Conservation (phyloP, 2,797 vertebrate genomes). For the Clarias pachynema region DNA sequence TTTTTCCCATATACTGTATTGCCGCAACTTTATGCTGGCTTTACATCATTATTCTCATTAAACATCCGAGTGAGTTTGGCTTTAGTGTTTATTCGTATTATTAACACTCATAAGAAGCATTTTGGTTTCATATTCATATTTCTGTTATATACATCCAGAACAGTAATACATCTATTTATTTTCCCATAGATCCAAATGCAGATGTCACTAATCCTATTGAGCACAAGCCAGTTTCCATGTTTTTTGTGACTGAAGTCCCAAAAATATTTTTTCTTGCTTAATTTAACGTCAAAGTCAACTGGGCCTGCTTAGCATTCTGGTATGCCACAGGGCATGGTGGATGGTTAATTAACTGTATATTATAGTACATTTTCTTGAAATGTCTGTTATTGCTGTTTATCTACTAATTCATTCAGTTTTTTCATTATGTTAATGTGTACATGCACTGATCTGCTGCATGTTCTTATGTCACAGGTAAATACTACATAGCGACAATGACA, state of each 20-base stretch:
- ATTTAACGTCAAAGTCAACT: neutral
- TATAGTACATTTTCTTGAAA: neutral
- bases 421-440: neutral
- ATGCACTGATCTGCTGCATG: neutral
- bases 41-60: neutral
- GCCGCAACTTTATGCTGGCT: neutral
- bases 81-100: neutral
- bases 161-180: neutral
- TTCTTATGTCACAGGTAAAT: conserved; percentile 81
- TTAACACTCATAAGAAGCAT: neutral
- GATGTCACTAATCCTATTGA: neutral
- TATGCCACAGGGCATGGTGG: neutral
- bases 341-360: neutral
- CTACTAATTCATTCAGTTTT: neutral
- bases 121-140: neutral
- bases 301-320: neutral
- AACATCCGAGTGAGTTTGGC: neutral
- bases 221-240: neutral
- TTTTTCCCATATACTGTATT: neutral
- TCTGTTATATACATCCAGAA: neutral
- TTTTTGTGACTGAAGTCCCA: neutral
- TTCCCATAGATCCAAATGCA: neutral
- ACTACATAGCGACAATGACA: conserved; percentile 98
- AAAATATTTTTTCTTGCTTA: neutral
- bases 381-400: neutral